A percentile compares a stretch with the other conserved stretches of the same genome.
Evolutionary conservation across 2,113 vertebrate genomes (phyloP).

Genomic region (Aphelocoma coerulescens): DNA sequence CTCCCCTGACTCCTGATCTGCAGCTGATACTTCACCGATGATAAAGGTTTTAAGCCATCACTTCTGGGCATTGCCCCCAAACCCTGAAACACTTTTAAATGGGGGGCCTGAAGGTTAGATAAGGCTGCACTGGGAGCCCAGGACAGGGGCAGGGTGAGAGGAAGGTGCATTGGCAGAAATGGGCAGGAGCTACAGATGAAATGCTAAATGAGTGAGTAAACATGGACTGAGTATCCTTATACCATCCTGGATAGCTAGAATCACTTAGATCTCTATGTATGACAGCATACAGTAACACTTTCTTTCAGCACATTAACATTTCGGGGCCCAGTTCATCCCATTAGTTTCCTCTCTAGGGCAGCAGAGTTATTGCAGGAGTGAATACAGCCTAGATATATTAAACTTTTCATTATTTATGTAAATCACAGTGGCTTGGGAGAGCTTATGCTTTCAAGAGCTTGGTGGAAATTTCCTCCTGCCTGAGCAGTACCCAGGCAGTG

Average conservation of each 20-base stretch:
- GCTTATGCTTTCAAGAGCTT: neutral
- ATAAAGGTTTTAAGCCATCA: neutral
- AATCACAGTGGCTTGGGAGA: neutral
- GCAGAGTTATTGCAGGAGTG: neutral
- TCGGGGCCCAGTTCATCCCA: neutral
- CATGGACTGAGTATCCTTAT: neutral
- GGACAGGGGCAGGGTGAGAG: neutral
- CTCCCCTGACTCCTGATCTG: neutral
- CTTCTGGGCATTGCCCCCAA: neutral
- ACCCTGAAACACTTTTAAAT: neutral
- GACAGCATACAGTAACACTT: neutral
- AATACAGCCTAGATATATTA: neutral
- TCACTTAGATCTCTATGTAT: neutral
- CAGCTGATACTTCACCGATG: neutral
- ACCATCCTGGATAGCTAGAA: neutral
- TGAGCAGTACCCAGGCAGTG: neutral
- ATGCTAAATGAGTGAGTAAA: neutral
- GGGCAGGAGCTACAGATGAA: neutral
- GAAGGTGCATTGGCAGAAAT: neutral
- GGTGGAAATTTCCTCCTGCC: neutral
- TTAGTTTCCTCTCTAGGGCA: neutral
- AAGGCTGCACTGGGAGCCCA: neutral
- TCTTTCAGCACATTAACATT: neutral
- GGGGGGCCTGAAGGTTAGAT: neutral
- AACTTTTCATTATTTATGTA: conserved; percentile 16